Base-by-base conservation (phyloP, 2,888 invertebrate genomes). In the Pedicia rivosa region DNA sequence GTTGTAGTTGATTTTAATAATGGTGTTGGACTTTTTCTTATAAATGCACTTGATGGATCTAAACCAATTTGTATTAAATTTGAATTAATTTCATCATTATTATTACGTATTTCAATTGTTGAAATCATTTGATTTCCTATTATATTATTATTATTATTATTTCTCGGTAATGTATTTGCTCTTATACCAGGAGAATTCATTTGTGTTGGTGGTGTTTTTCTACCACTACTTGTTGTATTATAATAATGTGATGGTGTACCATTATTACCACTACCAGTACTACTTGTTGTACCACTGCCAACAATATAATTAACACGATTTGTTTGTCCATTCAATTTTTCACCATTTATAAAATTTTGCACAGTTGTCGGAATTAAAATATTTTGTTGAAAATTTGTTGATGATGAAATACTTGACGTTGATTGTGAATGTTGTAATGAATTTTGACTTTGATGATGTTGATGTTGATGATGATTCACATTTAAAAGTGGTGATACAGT, bases 151-250 rank as follows among this genome's bases (percentile, higher is more conserved):
- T 43, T 46, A 8, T 33, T 36, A n/a, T 36, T 33, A 47, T 79
- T 79, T 41, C 81, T 67, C 0, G 82, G 81, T 35, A 81, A 56
- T 2, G 82, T 82, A 15, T 77, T 75, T 2, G 81, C 78, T 27
- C 79, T 57, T 26, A 50, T 35, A 3, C 35, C 32, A 13, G 24
- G 37, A 39, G 14, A 47, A 47, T 39, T 54, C 46, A 46, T n/a
- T n/a, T n/a, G 56, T n/a, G n/a, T n/a, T n/a, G n/a, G n/a, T n/a
- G n/a, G n/a, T n/a, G n/a, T n/a, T n/a, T n/a, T n/a, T 56, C 12
- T 59, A 51, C 33, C 60, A 40, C 46, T 47, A 36, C 47, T 47
- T 6, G 46, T 44, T 3, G 33, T 22, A 15, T 25, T 35, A 16
- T 44, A 48, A 28, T 48, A 49, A 12, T 46, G 43, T 14, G 45